These are phyloP conservation scores for Melospiza melodia DNA, from an alignment of 2,113 vertebrate genomes.

Conservation along the genomic window DNA sequence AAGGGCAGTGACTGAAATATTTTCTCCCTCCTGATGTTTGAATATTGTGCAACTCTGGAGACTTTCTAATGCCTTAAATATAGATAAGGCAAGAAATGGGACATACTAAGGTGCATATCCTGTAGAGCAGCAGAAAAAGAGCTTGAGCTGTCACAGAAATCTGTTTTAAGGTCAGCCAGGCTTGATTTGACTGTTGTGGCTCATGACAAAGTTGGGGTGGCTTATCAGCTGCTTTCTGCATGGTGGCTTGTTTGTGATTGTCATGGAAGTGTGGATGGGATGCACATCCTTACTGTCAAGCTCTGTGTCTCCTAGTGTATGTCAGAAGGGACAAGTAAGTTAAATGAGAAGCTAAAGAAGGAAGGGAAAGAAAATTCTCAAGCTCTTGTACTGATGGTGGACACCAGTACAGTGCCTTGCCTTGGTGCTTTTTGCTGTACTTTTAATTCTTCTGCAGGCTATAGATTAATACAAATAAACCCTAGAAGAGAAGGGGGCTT, in stretches of 20 bases:
- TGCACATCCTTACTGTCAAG: fast-evolving
- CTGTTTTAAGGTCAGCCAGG: not conserved
- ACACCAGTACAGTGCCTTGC: not conserved
- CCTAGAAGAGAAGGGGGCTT: not conserved
- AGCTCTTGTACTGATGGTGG: not conserved
- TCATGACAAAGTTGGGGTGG: not conserved
- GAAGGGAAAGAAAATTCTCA: not conserved
- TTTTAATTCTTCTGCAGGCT: not conserved
- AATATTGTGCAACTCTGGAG: not conserved
- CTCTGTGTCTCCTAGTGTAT: not conserved
- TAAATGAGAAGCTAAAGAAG: not conserved
- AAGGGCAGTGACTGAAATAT: not conserved
- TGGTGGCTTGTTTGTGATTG: not conserved
- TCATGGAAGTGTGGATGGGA: not conserved
- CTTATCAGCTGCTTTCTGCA: not conserved
- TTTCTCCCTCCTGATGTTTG: not conserved
- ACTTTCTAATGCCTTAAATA: not conserved
- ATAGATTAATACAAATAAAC: not conserved
- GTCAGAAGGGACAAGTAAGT: not conserved
- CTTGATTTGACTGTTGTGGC: not conserved
- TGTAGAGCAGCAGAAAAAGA: not conserved
- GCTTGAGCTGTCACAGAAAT: not conserved
- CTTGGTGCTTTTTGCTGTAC: not conserved
- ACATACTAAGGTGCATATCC: not conserved
- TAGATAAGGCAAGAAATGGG: not conserved